Evolutionary conservation across 2,113 vertebrate genomes (phyloP).

Genomic region (Dicrurus megarhynchus): DNA sequence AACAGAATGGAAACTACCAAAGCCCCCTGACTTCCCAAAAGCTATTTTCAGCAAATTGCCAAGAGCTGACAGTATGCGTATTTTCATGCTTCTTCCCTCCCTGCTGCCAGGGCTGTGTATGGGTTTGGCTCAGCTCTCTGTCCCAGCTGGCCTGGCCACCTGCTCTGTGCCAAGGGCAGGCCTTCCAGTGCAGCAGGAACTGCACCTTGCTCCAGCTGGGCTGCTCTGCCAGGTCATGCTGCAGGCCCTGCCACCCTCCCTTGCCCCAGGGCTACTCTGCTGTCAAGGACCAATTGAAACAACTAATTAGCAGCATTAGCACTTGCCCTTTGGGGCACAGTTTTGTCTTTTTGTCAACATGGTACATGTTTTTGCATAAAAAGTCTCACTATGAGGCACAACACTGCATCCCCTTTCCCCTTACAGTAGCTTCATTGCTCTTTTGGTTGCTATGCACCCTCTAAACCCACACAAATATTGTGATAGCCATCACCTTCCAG

Average conservation of each 20-base stretch:
- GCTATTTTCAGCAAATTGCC: neutral
- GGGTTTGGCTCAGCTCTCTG: neutral
- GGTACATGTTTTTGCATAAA: accelerated
- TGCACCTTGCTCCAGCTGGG: neutral
- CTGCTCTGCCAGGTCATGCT: neutral
- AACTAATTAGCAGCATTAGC: neutral
- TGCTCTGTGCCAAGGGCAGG: neutral
- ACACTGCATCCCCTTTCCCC: accelerated
- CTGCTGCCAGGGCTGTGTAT: accelerated
- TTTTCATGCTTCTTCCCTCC: neutral
- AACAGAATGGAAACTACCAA: neutral
- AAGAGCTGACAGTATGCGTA: neutral
- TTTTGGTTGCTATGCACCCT: neutral
- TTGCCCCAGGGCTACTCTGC: neutral
- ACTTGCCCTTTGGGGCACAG: neutral
- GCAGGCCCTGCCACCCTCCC: neutral
- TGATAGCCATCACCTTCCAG: neutral
- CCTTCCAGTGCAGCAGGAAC: neutral
- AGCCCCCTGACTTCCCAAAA: neutral
- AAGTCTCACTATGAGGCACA: neutral
- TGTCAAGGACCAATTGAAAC: neutral
- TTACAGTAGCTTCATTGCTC: neutral
- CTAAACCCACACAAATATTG: neutral
- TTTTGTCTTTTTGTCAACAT: neutral
- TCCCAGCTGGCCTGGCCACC: neutral